These are phyloP conservation scores for Neoscelio sp. DNA, from an alignment of 2,888 invertebrate species.

Conservation along the genomic window DNA sequence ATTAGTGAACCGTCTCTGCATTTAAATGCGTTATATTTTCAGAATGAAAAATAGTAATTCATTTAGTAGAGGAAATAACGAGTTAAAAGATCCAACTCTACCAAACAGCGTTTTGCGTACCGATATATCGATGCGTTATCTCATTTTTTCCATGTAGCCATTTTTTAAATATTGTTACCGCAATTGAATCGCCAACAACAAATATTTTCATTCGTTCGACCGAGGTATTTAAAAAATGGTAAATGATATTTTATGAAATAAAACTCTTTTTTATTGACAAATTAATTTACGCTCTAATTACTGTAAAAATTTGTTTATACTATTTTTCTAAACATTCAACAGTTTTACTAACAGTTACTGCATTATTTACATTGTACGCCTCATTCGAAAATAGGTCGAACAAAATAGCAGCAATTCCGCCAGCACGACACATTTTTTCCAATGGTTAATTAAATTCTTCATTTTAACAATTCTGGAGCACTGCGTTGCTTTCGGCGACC, in stretches of 20 bases:
- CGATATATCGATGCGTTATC: background rate
- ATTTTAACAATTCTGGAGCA: slow-evolving; percentile 38
- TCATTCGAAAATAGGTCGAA: slow-evolving; percentile 9
- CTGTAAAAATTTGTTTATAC: background rate
- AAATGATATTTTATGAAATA: background rate
- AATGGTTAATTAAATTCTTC: slow-evolving; percentile 57
- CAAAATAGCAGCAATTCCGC: background rate
- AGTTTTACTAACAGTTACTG: background rate
- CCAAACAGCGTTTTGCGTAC: too few relatives aligned
- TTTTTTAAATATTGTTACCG: background rate
- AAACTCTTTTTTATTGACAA: background rate
- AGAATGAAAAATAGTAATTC: too few relatives aligned
- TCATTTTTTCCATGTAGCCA: background rate
- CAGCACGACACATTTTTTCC: slow-evolving; percentile 21
- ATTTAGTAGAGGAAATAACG: too few relatives aligned
- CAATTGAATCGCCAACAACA: background rate
- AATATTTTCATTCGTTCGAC: background rate
- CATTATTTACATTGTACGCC: slow-evolving; percentile 4
- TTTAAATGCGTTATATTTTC: too few relatives aligned
- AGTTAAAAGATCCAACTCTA: too few relatives aligned
- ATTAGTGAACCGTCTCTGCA: too few relatives aligned
- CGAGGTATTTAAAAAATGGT: background rate
- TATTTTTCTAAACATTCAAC: background rate
- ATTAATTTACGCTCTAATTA: background rate
- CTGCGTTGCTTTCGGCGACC: slow-evolving; percentile 43